A percentile compares a stretch with the other conserved stretches of the same genome.
These are phyloP conservation scores for Elaeidobius kamerunicus DNA, from an alignment of 2,888 invertebrate genomes.

Conservation along the genomic window DNA sequence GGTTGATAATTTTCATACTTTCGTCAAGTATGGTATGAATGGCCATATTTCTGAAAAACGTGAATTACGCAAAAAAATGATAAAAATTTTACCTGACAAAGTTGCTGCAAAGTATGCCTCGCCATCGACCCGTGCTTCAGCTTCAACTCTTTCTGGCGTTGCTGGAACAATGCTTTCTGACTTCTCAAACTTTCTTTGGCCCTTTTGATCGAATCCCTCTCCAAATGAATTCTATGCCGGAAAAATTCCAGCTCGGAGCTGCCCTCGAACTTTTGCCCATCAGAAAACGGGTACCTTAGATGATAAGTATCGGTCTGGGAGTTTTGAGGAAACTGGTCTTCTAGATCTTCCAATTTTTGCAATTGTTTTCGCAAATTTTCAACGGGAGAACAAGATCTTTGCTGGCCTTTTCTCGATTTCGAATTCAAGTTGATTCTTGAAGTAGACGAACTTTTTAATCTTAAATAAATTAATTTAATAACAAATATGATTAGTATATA, in stretches of 20 bases:
- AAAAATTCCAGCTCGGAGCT: slow-evolving; percentile 78
- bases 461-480: slow-evolving; percentile 46
- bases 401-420: slow-evolving; percentile 52
- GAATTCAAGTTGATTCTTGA: slow-evolving; percentile 60
- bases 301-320: slow-evolving; percentile 70
- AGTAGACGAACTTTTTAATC: slow-evolving; percentile 50
- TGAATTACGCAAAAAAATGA: too few relatives aligned
- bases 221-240: slow-evolving; percentile 75
- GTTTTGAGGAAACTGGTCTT: slow-evolving; percentile 73
- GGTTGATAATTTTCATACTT: too few relatives aligned
- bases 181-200: slow-evolving; percentile 73
- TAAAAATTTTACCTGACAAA: slow-evolving; percentile 51
- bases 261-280: slow-evolving; percentile 53
- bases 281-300: slow-evolving; percentile 76
- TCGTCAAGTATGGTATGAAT: too few relatives aligned
- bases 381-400: slow-evolving; percentile 68
- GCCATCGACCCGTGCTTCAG: slow-evolving; percentile 51
- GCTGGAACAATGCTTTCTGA: slow-evolving; percentile 65
- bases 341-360: slow-evolving; percentile 76
- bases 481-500: neutral
- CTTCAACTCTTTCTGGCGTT: slow-evolving; percentile 57
- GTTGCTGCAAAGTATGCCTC: slow-evolving; percentile 54
- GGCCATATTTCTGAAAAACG: too few relatives aligned
- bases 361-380: slow-evolving; percentile 78
- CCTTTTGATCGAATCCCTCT: slow-evolving; percentile 77